Conservation (phyloP, 2,888 invertebrate genomes). For the Microctonus brassicae region DNA sequence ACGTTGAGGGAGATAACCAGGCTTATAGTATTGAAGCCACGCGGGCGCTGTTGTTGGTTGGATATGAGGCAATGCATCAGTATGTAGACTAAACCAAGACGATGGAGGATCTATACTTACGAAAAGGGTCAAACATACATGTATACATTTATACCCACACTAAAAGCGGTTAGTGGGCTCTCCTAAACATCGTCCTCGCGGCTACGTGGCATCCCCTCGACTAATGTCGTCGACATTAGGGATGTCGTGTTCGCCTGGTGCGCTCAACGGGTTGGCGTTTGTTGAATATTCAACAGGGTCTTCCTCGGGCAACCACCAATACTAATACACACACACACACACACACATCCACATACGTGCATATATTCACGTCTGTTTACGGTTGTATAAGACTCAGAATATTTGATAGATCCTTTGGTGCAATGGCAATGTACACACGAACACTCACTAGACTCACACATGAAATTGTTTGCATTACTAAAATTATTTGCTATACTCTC, state of each 20-base stretch:
- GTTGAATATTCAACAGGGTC: conserved; percentile 65
- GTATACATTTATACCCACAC: background rate
- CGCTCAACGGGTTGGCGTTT: conserved; percentile 50
- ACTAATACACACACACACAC: conserved; percentile 26
- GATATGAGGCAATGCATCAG: background rate
- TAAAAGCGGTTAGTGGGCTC: conserved; percentile 28
- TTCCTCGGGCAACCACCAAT: conserved; percentile 43
- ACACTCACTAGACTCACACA: background rate
- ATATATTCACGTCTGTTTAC: background rate
- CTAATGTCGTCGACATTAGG: conserved; percentile 42
- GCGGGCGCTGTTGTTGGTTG: background rate
- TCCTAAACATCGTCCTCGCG: conserved; percentile 23
- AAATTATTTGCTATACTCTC: background rate
- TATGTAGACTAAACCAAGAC: background rate
- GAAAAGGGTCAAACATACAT: conserved; percentile 11
- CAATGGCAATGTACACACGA: background rate
- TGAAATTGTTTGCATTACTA: background rate
- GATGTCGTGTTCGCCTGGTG: conserved; percentile 46
- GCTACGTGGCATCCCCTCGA: conserved; percentile 7
- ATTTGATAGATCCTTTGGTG: background rate
- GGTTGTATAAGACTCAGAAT: background rate
- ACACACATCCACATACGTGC: conserved; percentile 21
- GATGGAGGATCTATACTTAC: background rate
- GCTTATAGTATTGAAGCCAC: background rate
- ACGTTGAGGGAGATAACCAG: background rate